A percentile compares a stretch with the other conserved stretches of the same genome.
Evolutionary conservation across 1,140 invertebrate genomes (phyloP).

Genomic region (Nomia melanderi): DNA sequence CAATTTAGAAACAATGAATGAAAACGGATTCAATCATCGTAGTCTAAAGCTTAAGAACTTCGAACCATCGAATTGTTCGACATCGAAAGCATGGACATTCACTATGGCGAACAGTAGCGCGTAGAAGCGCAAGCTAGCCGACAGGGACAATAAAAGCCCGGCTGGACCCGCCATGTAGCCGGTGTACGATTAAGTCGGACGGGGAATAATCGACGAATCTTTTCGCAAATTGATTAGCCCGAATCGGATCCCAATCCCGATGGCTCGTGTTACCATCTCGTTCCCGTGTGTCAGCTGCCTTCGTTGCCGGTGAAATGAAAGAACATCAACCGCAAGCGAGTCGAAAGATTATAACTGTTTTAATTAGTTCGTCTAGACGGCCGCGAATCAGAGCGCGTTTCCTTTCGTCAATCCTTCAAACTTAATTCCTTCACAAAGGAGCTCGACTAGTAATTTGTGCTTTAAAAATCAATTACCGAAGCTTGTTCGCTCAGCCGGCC

Average conservation of each 20-base stretch:
- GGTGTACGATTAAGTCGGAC: slow-evolving; percentile 17
- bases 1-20: no score
- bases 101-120: no score
- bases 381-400: neutral
- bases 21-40: no score
- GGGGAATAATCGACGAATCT: slow-evolving; percentile 19
- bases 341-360: slow-evolving; percentile 13
- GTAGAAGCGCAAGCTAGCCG: no score
- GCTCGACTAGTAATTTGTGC: neutral
- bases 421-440: neutral
- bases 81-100: neutral
- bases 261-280: neutral
- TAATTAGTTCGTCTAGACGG: slow-evolving; percentile 33
- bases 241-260: neutral
- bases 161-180: neutral
- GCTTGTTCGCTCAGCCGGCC: no score
- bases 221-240: slow-evolving; percentile 21
- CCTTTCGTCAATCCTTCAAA: slow-evolving; percentile 12
- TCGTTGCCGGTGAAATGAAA: neutral
- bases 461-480: slow-evolving; percentile 5
- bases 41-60: neutral
- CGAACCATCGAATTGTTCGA: neutral
- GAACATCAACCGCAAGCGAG: slow-evolving; percentile 11
- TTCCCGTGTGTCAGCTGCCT: neutral
- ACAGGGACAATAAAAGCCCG: neutral